Conservation (phyloP, 2,113 vertebrate genomes). For the Lynx canadensis region DNA sequence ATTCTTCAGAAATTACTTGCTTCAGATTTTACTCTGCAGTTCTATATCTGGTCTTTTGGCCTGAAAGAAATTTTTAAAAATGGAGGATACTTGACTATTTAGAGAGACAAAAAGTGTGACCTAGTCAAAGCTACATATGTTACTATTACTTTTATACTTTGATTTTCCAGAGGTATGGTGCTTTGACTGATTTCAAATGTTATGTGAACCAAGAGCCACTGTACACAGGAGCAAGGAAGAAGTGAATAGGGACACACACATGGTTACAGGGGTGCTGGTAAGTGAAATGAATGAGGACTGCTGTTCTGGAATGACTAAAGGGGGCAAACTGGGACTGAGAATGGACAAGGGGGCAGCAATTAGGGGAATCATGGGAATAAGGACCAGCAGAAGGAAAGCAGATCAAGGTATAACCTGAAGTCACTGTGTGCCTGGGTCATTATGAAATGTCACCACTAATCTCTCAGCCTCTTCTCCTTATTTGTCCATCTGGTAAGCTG, state of each 20-base stretch:
- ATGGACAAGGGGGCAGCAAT: background rate
- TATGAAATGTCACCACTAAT: background rate
- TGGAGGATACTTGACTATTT: background rate
- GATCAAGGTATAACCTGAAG: background rate
- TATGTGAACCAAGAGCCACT: background rate
- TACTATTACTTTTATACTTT: background rate
- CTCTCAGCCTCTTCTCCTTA: background rate
- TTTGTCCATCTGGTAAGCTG: background rate
- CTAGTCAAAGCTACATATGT: background rate
- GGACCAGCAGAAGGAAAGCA: background rate
- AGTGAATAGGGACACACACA: background rate
- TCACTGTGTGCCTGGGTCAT: background rate
- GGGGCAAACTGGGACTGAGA: background rate
- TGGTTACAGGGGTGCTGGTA: background rate
- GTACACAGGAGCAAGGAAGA: background rate
- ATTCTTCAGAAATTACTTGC: background rate
- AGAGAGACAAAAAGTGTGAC: background rate
- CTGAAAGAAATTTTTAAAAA: background rate
- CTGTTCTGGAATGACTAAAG: background rate
- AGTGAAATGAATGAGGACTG: background rate
- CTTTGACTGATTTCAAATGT: background rate
- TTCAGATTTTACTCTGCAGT: background rate
- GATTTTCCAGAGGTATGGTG: background rate
- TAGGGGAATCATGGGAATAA: background rate
- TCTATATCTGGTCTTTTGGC: background rate